These are phyloP conservation scores for Notolepis coatsorum DNA, from an alignment of 2,797 vertebrate genomes.

Conservation along the genomic window DNA sequence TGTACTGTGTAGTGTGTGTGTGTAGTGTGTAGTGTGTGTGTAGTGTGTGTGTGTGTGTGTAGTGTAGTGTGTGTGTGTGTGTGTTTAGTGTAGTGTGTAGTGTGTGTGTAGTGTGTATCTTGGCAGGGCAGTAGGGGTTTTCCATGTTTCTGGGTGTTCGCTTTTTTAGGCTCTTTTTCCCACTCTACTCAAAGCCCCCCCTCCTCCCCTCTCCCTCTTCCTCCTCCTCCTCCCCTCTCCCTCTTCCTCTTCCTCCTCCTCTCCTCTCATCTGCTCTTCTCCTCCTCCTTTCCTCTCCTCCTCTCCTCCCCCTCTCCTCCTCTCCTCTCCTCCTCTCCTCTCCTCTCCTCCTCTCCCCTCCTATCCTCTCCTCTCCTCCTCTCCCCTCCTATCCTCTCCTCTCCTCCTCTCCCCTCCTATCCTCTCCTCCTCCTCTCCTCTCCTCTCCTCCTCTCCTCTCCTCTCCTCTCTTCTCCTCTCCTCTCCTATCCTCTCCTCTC, in stretches of 20 bases:
- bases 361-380: conserved; percentile 38
- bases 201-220: conserved; percentile 48
- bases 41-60: conserved; percentile 42
- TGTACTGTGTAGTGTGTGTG: too few relatives aligned
- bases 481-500: conserved; percentile 35
- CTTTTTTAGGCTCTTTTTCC: conserved; percentile 72
- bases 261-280: too few relatives aligned
- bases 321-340: too few relatives aligned
- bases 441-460: too few relatives aligned
- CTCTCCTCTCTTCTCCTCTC: too few relatives aligned
- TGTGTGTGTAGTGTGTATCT: conserved; percentile 66
- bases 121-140: conserved; percentile 88
- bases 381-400: conserved; percentile 47
- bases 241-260: conserved; percentile 38
- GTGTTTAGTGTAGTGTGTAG: too few relatives aligned
- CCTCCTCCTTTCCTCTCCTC: conserved; percentile 38
- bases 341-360: conserved; percentile 43
- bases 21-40: conserved; percentile 25
- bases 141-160: conserved; percentile 85
- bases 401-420: too few relatives aligned
- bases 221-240: conserved; percentile 25
- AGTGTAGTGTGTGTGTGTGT: conserved; percentile 36
- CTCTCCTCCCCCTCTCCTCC: conserved; percentile 40
- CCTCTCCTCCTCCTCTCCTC: conserved; percentile 2
- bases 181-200: conserved; percentile 69